Conservation (phyloP, 2,113 vertebrate species). For the Petaurus breviceps region DNA sequence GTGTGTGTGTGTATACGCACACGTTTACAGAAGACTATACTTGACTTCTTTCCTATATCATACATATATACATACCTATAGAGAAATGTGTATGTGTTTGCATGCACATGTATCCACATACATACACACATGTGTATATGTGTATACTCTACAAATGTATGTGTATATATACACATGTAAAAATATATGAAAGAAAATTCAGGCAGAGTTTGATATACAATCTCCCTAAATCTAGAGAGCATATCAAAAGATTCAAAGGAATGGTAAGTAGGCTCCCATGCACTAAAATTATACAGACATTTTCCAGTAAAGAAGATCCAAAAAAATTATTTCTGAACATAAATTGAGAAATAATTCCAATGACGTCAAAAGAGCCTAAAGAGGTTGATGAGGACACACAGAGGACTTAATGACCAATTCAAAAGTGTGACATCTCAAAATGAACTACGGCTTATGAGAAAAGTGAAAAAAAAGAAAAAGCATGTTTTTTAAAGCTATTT, state of each 20-base stretch:
- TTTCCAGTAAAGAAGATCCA: not conserved
- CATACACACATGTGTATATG: too few species aligned
- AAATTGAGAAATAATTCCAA: not conserved
- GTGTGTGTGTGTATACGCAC: not conserved
- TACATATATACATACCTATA: not conserved
- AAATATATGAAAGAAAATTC: too few species aligned
- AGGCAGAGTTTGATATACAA: not conserved
- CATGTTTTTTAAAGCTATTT: not conserved
- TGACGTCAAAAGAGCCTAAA: not conserved
- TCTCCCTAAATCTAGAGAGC: not conserved
- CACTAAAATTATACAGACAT: not conserved
- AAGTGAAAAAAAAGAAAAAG: not conserved
- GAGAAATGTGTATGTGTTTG: too few species aligned
- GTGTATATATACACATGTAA: too few species aligned
- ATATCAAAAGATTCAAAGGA: not conserved
- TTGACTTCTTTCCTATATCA: not conserved
- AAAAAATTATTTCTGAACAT: not conserved
- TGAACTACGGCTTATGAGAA: not conserved
- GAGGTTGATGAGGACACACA: not conserved
- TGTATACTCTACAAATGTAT: not conserved
- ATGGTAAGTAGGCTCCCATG: not conserved
- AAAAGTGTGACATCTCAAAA: not conserved
- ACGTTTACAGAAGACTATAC: not conserved
- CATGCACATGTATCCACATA: not conserved
- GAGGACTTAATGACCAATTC: not conserved